Evolutionary conservation across 2,797 vertebrate species (phyloP).

Genomic region (Arnoldichthys spilopterus): DNA sequence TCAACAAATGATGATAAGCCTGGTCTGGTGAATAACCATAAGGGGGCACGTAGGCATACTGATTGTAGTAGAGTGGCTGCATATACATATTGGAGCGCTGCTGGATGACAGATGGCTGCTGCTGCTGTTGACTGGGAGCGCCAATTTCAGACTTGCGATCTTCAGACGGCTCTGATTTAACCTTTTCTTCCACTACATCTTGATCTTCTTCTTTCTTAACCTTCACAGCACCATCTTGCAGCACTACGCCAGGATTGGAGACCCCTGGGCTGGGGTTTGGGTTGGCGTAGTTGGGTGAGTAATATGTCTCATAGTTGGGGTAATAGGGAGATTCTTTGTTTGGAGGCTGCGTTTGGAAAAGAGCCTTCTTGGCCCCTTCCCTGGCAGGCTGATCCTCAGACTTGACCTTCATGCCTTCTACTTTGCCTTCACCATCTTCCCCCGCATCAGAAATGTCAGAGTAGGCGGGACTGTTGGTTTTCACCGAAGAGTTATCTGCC

Average conservation of each 20-base stretch:
- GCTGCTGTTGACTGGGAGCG: constrained; percentile 76
- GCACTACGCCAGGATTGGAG: constrained; percentile 78
- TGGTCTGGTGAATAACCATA: constrained; percentile 93
- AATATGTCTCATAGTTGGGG: constrained; percentile 90
- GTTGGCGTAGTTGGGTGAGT: constrained; percentile 92
- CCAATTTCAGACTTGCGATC: constrained; percentile 89
- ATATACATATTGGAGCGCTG: constrained; percentile 98
- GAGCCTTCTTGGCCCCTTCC: constrained; percentile 93
- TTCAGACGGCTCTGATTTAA: constrained; percentile 87
- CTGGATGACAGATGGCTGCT: constrained; percentile 94
- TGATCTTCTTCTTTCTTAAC: constrained; percentile 94
- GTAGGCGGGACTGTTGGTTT: constrained; percentile 97
- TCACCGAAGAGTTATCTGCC: constrained; percentile 93
- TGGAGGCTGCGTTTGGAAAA: constrained; percentile 88
- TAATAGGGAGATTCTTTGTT: constrained; percentile 96
- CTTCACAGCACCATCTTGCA: constrained; percentile 84
- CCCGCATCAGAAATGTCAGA: constrained; percentile 98
- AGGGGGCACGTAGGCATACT: constrained; percentile 94
- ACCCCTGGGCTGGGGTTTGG: constrained; percentile 91
- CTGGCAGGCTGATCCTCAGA: constrained; percentile 89
- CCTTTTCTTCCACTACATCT: constrained; percentile 87
- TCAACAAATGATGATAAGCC: constrained; percentile 95
- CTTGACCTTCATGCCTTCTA: constrained; percentile 87
- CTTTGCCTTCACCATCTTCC: constrained; percentile 94
- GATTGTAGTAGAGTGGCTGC: constrained; percentile 98